Percentiles rank a stretch among this genome's conserved stretches.
phyloP scores from a whole-genome alignment of 2,888 invertebrate genomes.

The Achlya flavicornis region DNA sequence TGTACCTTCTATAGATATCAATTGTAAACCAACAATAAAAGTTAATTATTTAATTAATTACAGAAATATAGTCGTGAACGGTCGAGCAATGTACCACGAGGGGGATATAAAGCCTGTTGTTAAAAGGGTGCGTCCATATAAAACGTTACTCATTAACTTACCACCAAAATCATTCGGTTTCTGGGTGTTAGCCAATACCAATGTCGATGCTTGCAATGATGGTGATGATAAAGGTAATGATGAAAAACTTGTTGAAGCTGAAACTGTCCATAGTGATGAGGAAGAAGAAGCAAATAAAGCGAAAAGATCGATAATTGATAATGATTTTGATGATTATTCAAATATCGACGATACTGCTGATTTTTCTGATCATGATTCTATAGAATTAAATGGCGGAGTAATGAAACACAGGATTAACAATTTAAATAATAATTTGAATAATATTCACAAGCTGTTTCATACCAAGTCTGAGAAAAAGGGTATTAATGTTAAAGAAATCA shows the following conservation, averaged over 20 bases:
- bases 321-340: slow-evolving; percentile 38
- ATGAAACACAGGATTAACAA: slow-evolving; percentile 45
- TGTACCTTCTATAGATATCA: too few relatives aligned
- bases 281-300: slow-evolving; percentile 35
- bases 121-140: slow-evolving; percentile 76
- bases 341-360: slow-evolving; percentile 35
- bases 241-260: slow-evolving; percentile 37
- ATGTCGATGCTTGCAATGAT: slow-evolving; percentile 82
- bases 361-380: slow-evolving; percentile 33
- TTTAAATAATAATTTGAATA: slow-evolving; percentile 55
- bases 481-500: slow-evolving; percentile 15
- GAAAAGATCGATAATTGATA: slow-evolving; percentile 46
- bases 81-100: slow-evolving; percentile 82
- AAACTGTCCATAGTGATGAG: slow-evolving; percentile 24
- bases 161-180: slow-evolving; percentile 89
- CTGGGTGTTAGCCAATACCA: slow-evolving; percentile 88
- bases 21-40: neutral
- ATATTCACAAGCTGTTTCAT: slow-evolving; percentile 43
- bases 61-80: slow-evolving; percentile 87
- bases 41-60: slow-evolving; percentile 28
- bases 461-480: slow-evolving; percentile 19
- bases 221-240: slow-evolving; percentile 32
- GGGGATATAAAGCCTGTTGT: slow-evolving; percentile 83
- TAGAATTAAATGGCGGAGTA: slow-evolving; percentile 32
- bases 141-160: slow-evolving; percentile 82